Evolutionary conservation across 2,113 vertebrate genomes (phyloP), one percentile per base, ranked within the genome.

Genomic region (Phalacrocorax brasilianus): DNA sequence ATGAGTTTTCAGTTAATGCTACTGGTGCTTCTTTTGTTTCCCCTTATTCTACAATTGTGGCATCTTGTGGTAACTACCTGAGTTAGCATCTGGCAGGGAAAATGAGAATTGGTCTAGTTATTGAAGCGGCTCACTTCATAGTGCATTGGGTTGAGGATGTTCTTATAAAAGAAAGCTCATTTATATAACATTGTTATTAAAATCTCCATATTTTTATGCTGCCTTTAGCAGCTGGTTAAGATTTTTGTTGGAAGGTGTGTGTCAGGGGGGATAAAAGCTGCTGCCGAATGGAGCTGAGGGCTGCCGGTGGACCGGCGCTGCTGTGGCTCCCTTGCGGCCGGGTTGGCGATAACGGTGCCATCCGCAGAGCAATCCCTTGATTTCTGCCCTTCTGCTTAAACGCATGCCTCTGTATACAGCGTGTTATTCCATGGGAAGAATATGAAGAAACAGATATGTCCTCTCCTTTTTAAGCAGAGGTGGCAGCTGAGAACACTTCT

Each of bases 371-470:
- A 1, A 5, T 17, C 22, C 47, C 74, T 32, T 65, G 93, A 23
- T 49, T 75, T 40, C 71, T 75, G 81, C 33, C 0, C 56, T 88
- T 52, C 72, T 80, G 26, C 79, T 22, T 42, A 2, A 17, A 47
- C 1, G 2, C 52, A 12, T 0, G 0, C 35, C 35, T 0, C 1
- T 68, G 27, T 12, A 7, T 8, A 0, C 26, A 5, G 27, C 17
- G 2, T 7, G 0, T 26, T 53, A 49, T 27, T 24, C 21, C 47
- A 5, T 1, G 1, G 23, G 70, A 27, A 44, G 47, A 19, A 23
- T 23, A 5, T 1, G 32, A n/a, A 90, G 47, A 17, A 38, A 33
- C 14, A 12, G 14, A 22, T 45, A 22, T 45, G 26, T 47, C 26
- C 26, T 47, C 24, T 44, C 22, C 18, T 58, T 70, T 84, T 47